phyloP scores from a whole-genome alignment of 2,113 vertebrate species.

The Phycodurus eques region DNA sequence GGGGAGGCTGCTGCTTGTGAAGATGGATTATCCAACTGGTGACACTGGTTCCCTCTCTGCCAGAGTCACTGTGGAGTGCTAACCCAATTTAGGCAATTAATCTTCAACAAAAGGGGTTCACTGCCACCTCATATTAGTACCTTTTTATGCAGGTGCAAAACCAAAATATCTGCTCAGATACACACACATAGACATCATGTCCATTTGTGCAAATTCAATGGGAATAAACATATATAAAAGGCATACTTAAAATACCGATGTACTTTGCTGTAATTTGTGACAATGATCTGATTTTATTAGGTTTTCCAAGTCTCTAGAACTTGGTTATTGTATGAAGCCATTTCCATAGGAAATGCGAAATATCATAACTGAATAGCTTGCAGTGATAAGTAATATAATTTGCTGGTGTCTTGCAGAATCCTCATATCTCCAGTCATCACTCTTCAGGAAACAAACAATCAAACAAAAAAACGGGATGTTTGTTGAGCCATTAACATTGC shows the following conservation, averaged over 20 bases:
- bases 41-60: conserved; percentile 61
- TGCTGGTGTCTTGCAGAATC: too few relatives aligned
- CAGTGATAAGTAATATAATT: neutral
- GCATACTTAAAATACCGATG: neutral
- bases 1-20: conserved; percentile 68
- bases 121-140: conserved; percentile 41
- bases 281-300: neutral
- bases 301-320: neutral
- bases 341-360: conserved; percentile 32
- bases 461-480: too few relatives aligned
- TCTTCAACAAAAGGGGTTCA: conserved; percentile 68
- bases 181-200: neutral
- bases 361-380: conserved; percentile 14
- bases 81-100: conserved; percentile 78
- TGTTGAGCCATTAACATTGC: too few relatives aligned
- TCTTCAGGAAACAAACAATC: too few relatives aligned
- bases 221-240: conserved; percentile 9
- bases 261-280: neutral
- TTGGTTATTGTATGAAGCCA: neutral
- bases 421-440: too few relatives aligned
- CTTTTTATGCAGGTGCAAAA: conserved; percentile 48
- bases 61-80: conserved; percentile 60
- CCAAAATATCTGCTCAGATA: conserved; percentile 22
- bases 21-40: conserved; percentile 75
- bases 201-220: neutral